Percentiles rank a stretch among this genome's conserved stretches.
Conservation (phyloP, 2,888 invertebrate genomes). For the Dorcus parallelipipedus region DNA sequence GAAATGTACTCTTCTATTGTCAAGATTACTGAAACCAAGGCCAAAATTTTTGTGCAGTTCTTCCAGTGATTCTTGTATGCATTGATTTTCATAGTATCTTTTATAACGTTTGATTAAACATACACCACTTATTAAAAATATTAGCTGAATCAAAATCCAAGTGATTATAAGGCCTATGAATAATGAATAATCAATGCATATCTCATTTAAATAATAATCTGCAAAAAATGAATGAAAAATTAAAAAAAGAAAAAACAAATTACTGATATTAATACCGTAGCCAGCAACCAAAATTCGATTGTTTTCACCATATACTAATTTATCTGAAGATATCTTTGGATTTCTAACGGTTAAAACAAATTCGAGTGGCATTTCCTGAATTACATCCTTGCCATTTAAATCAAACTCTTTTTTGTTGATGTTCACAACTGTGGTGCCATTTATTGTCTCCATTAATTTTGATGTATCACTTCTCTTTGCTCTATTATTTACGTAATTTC, state of each 20-base stretch:
- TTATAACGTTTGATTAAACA: slow-evolving; percentile 56
- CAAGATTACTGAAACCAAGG: slow-evolving; percentile 60
- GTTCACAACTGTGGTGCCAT: slow-evolving; percentile 11
- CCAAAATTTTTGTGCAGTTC: slow-evolving; percentile 60
- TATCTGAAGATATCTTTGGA: slow-evolving; percentile 59
- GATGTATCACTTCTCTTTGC: background rate
- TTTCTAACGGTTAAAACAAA: slow-evolving; percentile 57
- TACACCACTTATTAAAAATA: slow-evolving; percentile 54
- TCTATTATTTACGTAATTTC: slow-evolving; percentile 10
- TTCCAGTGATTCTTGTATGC: slow-evolving; percentile 46
- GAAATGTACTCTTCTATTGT: slow-evolving; percentile 68
- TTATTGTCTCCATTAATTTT: background rate
- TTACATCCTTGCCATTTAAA: slow-evolving; percentile 29
- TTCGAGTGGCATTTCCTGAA: slow-evolving; percentile 54
- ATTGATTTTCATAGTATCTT: slow-evolving; percentile 50
- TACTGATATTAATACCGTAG: slow-evolving; percentile 46
- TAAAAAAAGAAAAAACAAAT: too few species aligned
- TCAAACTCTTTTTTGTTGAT: slow-evolving; percentile 14
- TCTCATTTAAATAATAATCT: slow-evolving; percentile 45
- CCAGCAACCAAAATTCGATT: slow-evolving; percentile 57
- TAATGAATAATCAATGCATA: slow-evolving; percentile 50
- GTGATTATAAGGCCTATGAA: slow-evolving; percentile 57
- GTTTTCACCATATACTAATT: slow-evolving; percentile 60
- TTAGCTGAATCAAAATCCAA: slow-evolving; percentile 56
- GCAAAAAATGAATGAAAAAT: slow-evolving; percentile 14